Evolutionary conservation across 2,113 vertebrate genomes (phyloP).

Genomic region (human): DNA sequence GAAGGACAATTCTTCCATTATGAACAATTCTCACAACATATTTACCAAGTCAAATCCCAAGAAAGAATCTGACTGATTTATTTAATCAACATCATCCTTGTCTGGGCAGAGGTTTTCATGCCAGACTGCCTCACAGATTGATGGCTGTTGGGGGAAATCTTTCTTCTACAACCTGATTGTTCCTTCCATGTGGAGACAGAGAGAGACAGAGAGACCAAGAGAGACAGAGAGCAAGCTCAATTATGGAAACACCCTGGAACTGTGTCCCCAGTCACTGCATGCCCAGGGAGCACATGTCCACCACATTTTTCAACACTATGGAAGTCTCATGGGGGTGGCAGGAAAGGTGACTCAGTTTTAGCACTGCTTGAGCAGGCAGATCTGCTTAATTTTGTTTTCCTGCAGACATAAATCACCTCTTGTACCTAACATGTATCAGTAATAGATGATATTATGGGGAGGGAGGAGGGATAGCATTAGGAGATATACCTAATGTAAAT

Average conservation of each 20-base stretch:
- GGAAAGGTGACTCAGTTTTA: not conserved
- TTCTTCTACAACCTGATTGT: not conserved
- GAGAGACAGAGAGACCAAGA: no score
- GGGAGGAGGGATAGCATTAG: no score
- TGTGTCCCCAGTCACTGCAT: not conserved
- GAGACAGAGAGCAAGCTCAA: not conserved
- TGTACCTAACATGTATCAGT: not conserved
- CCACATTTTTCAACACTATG: not conserved
- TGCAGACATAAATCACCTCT: conserved; percentile 25
- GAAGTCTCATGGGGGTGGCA: not conserved
- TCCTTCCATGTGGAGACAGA: not conserved
- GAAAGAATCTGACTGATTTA: not conserved
- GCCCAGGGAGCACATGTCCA: not conserved
- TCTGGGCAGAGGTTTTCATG: not conserved
- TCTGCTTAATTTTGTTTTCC: conserved; percentile 9
- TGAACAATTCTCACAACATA: not conserved
- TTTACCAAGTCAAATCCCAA: not conserved
- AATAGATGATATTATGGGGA: not conserved
- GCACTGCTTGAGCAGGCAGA: not conserved
- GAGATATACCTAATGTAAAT: no score
- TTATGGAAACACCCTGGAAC: not conserved
- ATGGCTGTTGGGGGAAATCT: not conserved
- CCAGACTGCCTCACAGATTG: not conserved
- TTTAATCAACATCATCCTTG: not conserved
- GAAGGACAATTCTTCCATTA: not conserved